Base-by-base conservation (phyloP, 1,140 invertebrate species). In the Atopsyche davidsoni region DNA sequence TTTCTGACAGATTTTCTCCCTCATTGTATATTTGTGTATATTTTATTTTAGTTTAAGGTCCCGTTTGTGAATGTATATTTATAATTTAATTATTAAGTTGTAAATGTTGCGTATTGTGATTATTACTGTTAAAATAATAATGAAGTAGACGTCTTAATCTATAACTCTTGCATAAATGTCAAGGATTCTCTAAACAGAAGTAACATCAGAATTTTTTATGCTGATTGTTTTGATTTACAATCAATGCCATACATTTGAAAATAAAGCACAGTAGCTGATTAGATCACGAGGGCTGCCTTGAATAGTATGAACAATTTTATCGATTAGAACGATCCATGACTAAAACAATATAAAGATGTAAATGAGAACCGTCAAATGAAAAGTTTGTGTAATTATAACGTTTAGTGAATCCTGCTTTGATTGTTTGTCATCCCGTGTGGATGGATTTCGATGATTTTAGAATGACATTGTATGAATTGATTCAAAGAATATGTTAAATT, bases 401-500 rank as follows among this genome's bases (percentile, higher is more conserved):
- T 43, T 28, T 25, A 16, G 13, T 24, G 6, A 43, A 28, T 2
- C 10, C 19, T 45, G 21, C 34, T 13, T 18, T 43, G 18, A 7
- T 25, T 17, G 31, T 44, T 13, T 25, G 14, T 7, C 25, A 28
- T 18, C 6, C 18, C 19, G 24, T 35, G 25, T 39, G 39, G 24
- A 35, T 25, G 41, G 31, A 47, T 47, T n/a, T 34, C 19, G n/a
- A n/a, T 48, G 16, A 18, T 31, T 40, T 48, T 23, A 39, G 25
- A 48, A 40, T 19, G 35, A 38, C 35, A 47, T 39, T 14, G 9
- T 45, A 45, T 45, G n/a, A n/a, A n/a, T n/a, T n/a, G n/a, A 34
- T 45, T 45, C 1, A 32, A 44, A 19, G 17, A 44, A 11, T 45
- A 45, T 22, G 18, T 45, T 34, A 45, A 18, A 31, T 34, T n/a